Evolutionary conservation across 2,113 vertebrate species (phyloP), one percentile per base, ranked within the genome.

Genomic region (Cricetomys ansorgei): DNA sequence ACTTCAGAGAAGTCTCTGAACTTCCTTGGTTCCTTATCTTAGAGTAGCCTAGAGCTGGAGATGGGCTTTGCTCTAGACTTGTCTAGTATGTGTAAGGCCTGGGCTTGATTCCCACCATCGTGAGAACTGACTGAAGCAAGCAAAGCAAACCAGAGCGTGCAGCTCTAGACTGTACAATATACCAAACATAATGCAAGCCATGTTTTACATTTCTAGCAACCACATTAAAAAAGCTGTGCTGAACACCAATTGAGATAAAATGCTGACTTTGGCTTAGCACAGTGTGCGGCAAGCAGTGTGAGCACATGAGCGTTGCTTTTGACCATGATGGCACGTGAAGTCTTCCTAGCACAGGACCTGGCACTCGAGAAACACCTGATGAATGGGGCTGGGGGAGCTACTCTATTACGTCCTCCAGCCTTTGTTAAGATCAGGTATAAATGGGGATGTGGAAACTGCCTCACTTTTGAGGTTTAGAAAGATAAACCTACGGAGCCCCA

Each of bases 391-490:
- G n/a, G 40, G 72, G 27, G 16, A 80, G 90, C 57, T 81, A 27
- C 3, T 76, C 59, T 64, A 34, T 70, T 50, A 59, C 19, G 3
- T n/a, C 75, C 50, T 72, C 76, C 67, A 55, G n/a, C 80, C 65
- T 73, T 16, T 53, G 83, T 23, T 85, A 83, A 83, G 25, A 17
- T 62, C 80, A 21, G 27, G 59, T 48, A 34, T 12, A 34, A 53
- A 79, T 21, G 8, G 53, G 53, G 43, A 64, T 1, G 3, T 81
- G 69, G 73, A 94, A 89, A 91, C 43, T 40, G 62, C 53, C 45
- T 96, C 70, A 67, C 59, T 97, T 94, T 73, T 53, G 19, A 89
- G 72, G 48, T 77, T 84, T 5, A 40, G 57, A 91, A 69, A 94
- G 88, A 94, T 89, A 93, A 90, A 90, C 12, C 83, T 87, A 84